These are phyloP conservation scores for Gandaritis pyraliata DNA, from an alignment of 2,888 invertebrate genomes.

Conservation along the genomic window DNA sequence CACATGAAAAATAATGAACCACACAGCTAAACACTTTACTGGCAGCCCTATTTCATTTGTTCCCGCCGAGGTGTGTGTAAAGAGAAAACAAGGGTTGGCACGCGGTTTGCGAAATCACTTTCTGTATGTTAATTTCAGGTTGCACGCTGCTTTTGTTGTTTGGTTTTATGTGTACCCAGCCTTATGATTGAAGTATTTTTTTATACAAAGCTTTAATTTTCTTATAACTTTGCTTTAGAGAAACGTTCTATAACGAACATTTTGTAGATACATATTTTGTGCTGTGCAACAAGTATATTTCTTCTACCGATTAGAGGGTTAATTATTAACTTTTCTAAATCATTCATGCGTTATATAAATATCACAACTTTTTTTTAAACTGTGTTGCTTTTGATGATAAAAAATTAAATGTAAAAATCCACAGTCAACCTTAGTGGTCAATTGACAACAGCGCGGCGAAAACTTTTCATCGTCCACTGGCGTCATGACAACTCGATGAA, in stretches of 20 bases:
- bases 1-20: neutral
- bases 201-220: neutral
- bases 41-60: conserved; percentile 25
- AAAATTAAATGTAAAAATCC: no score
- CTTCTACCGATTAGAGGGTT: no score
- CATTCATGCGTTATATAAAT: no score
- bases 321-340: no score
- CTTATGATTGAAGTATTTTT: conserved; percentile 4
- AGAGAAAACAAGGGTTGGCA: conserved; percentile 51
- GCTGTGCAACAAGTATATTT: no score
- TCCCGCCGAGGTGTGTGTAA: conserved; percentile 43
- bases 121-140: conserved; percentile 61
- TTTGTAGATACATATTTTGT: no score
- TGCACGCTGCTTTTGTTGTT: conserved; percentile 40
- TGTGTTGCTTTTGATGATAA: no score
- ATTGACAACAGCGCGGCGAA: neutral
- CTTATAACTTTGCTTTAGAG: no score
- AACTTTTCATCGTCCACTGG: neutral
- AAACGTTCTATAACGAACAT: no score
- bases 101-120: conserved; percentile 63
- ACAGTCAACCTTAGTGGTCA: neutral
- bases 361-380: no score
- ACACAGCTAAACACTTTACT: neutral
- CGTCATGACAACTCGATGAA: neutral
- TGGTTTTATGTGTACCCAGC: conserved; percentile 23